Percentiles rank a stretch among this genome's conserved stretches.
Evolutionary conservation across 2,888 invertebrate genomes (phyloP).

Genomic region (Corythucha ciliata): DNA sequence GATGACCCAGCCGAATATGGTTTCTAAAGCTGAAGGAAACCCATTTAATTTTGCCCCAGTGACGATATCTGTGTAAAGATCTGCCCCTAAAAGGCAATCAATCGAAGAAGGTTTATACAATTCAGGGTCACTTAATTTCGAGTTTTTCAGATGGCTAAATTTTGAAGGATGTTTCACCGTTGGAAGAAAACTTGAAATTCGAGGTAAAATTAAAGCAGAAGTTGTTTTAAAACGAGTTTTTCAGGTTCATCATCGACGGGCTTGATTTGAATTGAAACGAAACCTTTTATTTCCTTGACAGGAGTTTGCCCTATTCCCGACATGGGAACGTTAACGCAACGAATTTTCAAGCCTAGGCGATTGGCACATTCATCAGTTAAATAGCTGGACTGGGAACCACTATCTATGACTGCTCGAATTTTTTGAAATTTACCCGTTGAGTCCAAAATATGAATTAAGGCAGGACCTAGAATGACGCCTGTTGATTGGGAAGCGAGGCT

Average conservation of each 20-base stretch:
- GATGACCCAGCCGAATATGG: constrained; percentile 10
- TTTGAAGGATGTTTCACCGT: too few relatives aligned
- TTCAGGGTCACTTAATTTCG: constrained; percentile 14
- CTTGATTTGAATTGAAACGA: background rate
- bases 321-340: background rate
- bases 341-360: constrained; percentile 15
- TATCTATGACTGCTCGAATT: constrained; percentile 17
- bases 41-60: background rate
- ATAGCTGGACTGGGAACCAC: constrained; percentile 17
- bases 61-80: constrained; percentile 18
- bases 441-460: constrained; percentile 5
- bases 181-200: constrained; percentile 17
- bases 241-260: background rate
- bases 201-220: constrained; percentile 14
- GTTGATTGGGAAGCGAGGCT: too few relatives aligned
- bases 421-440: constrained; percentile 6
- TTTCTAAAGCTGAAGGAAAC: background rate
- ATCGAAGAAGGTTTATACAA: constrained; percentile 23
- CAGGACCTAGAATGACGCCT: constrained; percentile 18
- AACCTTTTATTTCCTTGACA: constrained; percentile 7
- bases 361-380: constrained; percentile 6
- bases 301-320: constrained; percentile 16
- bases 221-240: constrained; percentile 12
- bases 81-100: constrained; percentile 19
- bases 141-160: background rate